Evolutionary conservation across 1,140 invertebrate genomes (phyloP).

Genomic region (Lordiphosa mommai): DNA sequence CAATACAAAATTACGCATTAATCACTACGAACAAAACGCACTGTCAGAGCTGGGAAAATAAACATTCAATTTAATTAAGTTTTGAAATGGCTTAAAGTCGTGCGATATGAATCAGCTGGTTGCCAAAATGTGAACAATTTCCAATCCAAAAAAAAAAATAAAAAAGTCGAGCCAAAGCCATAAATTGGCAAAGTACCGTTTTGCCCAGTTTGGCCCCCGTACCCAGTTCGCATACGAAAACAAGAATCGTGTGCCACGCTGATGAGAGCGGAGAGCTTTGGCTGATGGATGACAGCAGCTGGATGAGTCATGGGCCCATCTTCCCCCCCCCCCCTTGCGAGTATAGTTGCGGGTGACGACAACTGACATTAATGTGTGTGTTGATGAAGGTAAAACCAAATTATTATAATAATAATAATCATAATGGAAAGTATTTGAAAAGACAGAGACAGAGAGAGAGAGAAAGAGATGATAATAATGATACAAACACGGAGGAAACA

Average conservation of each 20-base stretch:
- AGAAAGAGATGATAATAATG: conserved; percentile 30
- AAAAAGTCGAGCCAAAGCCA: conserved; percentile 37
- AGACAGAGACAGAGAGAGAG: conserved; percentile 20
- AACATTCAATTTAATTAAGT: conserved; percentile 58
- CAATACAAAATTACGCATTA: conserved; percentile 68
- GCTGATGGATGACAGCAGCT: conserved; percentile 55
- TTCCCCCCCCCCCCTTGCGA: neutral
- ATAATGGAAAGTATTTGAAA: conserved; percentile 76
- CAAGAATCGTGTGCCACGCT: conserved; percentile 1
- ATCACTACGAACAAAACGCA: conserved; percentile 52
- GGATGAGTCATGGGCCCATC: conserved; percentile 42
- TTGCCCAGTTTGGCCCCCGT: conserved; percentile 32
- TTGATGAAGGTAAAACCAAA: conserved; percentile 60
- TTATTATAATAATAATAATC: conserved; percentile 53
- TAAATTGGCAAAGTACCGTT: conserved; percentile 75
- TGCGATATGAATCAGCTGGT: conserved; percentile 66
- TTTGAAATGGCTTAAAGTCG: conserved; percentile 43
- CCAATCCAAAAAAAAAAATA: conserved; percentile 42
- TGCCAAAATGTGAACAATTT: conserved; percentile 54
- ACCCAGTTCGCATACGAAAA: conserved; percentile 50
- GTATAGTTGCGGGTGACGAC: conserved; percentile 15
- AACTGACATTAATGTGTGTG: conserved; percentile 53
- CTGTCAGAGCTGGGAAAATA: conserved; percentile 25
- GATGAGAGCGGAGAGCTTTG: conserved; percentile 15
- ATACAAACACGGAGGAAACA: conserved; percentile 14